Base-by-base conservation (phyloP, 2,797 vertebrate genomes). In the Geranospiza caerulescens region DNA sequence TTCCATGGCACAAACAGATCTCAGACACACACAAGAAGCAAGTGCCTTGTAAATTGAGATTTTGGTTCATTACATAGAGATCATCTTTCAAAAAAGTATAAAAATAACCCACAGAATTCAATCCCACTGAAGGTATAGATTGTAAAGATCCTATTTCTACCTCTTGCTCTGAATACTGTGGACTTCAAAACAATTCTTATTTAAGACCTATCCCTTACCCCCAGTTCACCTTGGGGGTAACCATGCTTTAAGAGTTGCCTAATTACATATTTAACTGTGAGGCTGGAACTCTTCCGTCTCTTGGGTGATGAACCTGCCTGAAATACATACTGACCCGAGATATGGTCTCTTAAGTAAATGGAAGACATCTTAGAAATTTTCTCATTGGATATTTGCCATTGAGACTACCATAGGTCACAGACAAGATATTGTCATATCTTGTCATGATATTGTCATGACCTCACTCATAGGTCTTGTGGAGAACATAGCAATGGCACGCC, bases 371-470 rank as follows among this genome's bases (percentile, higher is more conserved):
- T 93, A 95, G 93, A 95, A 89, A 89, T 72, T 82, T 91, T 93
- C 62, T 97, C 92, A 95, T 94, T 94, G 95, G 91, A 36, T 94
- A 94, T 97, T 97, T 98, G 96, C 93, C 80, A 89, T n/a, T 42
- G 91, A 78, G 71, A 96, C 58, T 74, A 71, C 88, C 93, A 53
- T 15, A 76, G 58, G 72, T 92, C 76, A 64, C 89, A 66, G 34
- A 44, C 42, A 44, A 44, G 42, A 44, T 44, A 44, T 44, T 44
- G 17, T 44, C 42, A 44, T 44, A 44, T 44, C 42, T 44, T 44
- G 42, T 44, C 42, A 44, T 44, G 42, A 44, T 44, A 44, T 44
- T 44, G 42, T 44, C 42, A 44, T 44, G 42, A 18, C 42, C 42
- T 44, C 17, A 44, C 42, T 44, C 42, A 44, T 44, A 44, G 67